phyloP scores from a whole-genome alignment of 2,113 vertebrate species.

The Menidia beryllina region DNA sequence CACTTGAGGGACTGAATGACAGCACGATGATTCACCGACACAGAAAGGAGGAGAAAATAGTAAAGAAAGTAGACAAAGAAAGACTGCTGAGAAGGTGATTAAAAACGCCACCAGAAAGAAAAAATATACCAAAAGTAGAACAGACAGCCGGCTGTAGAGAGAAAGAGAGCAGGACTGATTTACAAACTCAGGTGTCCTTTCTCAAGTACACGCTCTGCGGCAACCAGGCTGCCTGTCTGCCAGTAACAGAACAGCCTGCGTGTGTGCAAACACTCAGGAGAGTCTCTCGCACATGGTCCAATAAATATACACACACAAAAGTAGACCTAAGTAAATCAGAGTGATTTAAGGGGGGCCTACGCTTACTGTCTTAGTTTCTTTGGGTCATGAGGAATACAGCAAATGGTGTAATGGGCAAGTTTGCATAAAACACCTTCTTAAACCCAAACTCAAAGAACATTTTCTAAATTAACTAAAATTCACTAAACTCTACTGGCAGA shows the following conservation, averaged over 20 bases:
- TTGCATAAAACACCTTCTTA: slow-evolving; percentile 72
- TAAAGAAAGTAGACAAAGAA: slow-evolving; percentile 4
- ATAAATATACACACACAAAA: slow-evolving; percentile 54
- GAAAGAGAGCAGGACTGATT: slow-evolving; percentile 51
- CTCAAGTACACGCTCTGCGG: slow-evolving; percentile 74
- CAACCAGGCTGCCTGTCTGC: slow-evolving; percentile 50
- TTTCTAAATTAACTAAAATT: slow-evolving; percentile 17
- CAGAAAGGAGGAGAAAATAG: not conserved
- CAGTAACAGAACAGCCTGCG: slow-evolving; percentile 37
- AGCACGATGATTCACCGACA: not conserved
- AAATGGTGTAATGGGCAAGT: slow-evolving; percentile 69
- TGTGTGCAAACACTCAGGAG: slow-evolving; percentile 53
- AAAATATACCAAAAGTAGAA: slow-evolving; percentile 32
- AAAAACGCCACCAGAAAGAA: slow-evolving; percentile 47
- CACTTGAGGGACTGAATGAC: not conserved
- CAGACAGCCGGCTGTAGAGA: slow-evolving; percentile 20
- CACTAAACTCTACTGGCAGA: slow-evolving; percentile 26
- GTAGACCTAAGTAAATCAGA: slow-evolving; percentile 67
- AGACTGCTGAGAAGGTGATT: slow-evolving; percentile 33
- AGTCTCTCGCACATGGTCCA: slow-evolving; percentile 39
- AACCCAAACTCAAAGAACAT: slow-evolving; percentile 41
- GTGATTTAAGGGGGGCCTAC: slow-evolving; percentile 70
- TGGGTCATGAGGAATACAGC: slow-evolving; percentile 74
- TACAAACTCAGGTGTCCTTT: slow-evolving; percentile 76
- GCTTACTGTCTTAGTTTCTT: slow-evolving; percentile 71